A percentile compares a stretch with the other conserved stretches of the same genome.
Evolutionary conservation across 1,140 invertebrate species (phyloP).

Genomic region (Drosophila ercepeae): DNA sequence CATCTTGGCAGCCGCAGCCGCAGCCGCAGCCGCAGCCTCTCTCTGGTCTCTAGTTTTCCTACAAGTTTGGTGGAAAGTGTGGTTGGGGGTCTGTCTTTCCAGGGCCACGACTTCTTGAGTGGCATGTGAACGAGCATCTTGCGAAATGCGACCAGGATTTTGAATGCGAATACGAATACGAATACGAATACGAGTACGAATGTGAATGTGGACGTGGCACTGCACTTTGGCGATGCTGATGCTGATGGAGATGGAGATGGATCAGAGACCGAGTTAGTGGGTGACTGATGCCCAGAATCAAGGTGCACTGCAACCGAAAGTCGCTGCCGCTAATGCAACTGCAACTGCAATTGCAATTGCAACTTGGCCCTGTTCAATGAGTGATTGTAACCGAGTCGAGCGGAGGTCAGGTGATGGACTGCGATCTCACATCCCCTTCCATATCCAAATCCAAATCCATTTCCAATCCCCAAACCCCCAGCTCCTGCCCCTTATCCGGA

Average conservation of each 20-base stretch:
- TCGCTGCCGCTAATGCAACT: constrained; percentile 40
- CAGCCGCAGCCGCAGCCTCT: no score
- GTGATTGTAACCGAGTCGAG: constrained; percentile 69
- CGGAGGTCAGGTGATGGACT: constrained; percentile 71
- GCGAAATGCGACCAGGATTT: constrained; percentile 42
- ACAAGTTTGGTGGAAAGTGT: not conserved
- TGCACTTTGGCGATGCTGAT: not conserved
- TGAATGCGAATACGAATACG: constrained; percentile 8
- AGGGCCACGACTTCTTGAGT: constrained; percentile 79
- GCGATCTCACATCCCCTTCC: constrained; percentile 4
- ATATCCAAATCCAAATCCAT: constrained; percentile 9
- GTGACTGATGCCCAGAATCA: constrained; percentile 71
- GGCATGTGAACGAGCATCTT: constrained; percentile 72
- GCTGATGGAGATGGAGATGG: constrained; percentile 59
- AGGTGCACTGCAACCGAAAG: constrained; percentile 72
- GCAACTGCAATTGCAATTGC: constrained; percentile 21
- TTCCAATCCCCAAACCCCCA: constrained; percentile 6
- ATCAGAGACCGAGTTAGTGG: constrained; percentile 66
- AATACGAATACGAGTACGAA: no score
- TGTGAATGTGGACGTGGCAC: constrained; percentile 12
- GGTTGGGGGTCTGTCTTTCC: constrained; percentile 33
- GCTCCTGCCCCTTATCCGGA: constrained; percentile 16
- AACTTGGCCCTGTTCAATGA: constrained; percentile 38
- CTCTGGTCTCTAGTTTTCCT: constrained; percentile 1
- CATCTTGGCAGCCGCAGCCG: constrained; percentile 65